phyloP scores from a whole-genome alignment of 2,888 invertebrate genomes.

The Luffia ferchaultella region DNA sequence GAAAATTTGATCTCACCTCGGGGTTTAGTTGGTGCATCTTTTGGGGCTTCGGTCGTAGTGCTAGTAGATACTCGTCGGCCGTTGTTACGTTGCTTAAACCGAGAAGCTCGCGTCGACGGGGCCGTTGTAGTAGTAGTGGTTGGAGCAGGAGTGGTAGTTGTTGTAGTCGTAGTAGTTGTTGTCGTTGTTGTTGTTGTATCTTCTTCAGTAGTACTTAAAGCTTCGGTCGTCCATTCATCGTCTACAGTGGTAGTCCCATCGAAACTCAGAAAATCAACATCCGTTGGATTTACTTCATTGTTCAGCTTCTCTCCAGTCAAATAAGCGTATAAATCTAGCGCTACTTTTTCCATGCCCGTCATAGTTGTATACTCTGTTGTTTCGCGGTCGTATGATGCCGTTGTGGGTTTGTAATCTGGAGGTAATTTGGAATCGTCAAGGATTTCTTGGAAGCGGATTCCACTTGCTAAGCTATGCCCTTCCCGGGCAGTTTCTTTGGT shows the following conservation, averaged over 20 bases:
- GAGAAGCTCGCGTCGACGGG: constrained; percentile 46
- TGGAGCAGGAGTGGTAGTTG: constrained; percentile 66
- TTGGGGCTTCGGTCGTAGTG: constrained; percentile 44
- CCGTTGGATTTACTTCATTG: constrained; percentile 57
- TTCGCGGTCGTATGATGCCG: constrained; percentile 41
- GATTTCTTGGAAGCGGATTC: constrained; percentile 45
- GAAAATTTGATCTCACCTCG: too few species aligned
- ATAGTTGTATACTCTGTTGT: constrained; percentile 71
- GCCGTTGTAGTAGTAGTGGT: constrained; percentile 59
- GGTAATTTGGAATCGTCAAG: constrained; percentile 50
- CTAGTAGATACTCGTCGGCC: constrained; percentile 50
- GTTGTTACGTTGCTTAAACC: constrained; percentile 48
- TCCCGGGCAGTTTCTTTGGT: constrained; percentile 40
- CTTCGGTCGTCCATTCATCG: constrained; percentile 48
- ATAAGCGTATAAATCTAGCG: constrained; percentile 83
- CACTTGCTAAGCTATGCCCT: constrained; percentile 45
- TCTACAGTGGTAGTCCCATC: constrained; percentile 46
- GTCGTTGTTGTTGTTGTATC: constrained; percentile 61
- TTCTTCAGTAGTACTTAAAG: constrained; percentile 49
- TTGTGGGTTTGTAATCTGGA: constrained; percentile 44
- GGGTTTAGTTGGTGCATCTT: constrained; percentile 50
- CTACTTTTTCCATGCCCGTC: constrained; percentile 82
- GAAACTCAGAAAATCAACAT: constrained; percentile 29
- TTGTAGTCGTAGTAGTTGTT: constrained; percentile 52
- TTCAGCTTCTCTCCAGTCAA: constrained; percentile 72